Percentiles rank a stretch among this genome's conserved stretches.
Evolutionary conservation across 1,140 invertebrate genomes (phyloP).

Genomic region (Schlechtendalia chinensis): DNA sequence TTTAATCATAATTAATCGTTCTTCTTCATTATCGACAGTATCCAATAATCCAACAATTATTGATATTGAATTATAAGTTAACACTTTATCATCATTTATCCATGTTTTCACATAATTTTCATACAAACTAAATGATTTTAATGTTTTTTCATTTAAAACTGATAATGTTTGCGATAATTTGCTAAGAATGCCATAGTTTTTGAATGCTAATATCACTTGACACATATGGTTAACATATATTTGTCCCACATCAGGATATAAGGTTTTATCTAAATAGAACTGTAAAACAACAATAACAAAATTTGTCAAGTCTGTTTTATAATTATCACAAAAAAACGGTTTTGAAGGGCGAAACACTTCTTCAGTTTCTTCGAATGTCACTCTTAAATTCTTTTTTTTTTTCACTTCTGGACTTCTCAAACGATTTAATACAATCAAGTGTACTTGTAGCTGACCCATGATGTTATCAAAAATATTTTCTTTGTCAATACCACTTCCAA

Average conservation of each 20-base stretch:
- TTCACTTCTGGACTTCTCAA: constrained; percentile 31
- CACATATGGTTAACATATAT: constrained; percentile 30
- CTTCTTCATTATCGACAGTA: not conserved
- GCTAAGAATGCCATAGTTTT: not conserved
- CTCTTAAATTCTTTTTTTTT: constrained; percentile 38
- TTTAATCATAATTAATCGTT: constrained; percentile 4
- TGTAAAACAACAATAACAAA: constrained; percentile 19
- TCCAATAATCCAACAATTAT: constrained; percentile 36
- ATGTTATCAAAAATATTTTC: constrained; percentile 42
- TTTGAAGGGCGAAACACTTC: not conserved
- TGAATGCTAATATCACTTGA: constrained; percentile 35
- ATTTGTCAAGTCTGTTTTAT: constrained; percentile 20
- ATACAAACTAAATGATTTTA: not conserved
- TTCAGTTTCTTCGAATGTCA: constrained; percentile 34
- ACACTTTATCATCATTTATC: constrained; percentile 21
- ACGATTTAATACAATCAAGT: constrained; percentile 35
- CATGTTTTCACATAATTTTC: constrained; percentile 31
- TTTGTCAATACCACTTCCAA: constrained; percentile 21
- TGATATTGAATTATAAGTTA: constrained; percentile 39
- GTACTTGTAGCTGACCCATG: not conserved
- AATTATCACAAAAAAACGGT: not conserved
- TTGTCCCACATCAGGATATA: not conserved
- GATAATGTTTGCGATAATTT: constrained; percentile 27
- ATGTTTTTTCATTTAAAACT: not conserved
- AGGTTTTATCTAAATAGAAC: constrained; percentile 43